Evolutionary conservation across 2,797 vertebrate species (phyloP).

Genomic region (Schizopygopsis pylzovi): DNA sequence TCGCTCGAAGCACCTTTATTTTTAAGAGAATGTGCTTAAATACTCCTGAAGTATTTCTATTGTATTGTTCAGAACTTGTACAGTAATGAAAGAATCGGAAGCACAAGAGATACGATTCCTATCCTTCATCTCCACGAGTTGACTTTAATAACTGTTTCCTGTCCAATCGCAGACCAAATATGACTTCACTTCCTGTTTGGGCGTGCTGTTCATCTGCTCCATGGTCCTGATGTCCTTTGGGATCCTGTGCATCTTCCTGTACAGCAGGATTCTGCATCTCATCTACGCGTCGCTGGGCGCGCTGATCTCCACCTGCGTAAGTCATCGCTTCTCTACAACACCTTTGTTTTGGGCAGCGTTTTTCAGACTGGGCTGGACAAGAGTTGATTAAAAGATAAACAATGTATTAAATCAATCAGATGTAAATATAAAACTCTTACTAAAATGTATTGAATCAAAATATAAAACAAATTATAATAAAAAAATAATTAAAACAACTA

Average conservation of each 20-base stretch:
- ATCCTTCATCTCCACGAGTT: background rate
- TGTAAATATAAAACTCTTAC: too few species aligned
- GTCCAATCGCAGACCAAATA: conserved; percentile 84
- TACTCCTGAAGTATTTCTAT: too few species aligned
- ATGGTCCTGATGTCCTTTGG: conserved; percentile 89
- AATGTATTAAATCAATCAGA: too few species aligned
- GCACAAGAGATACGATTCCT: too few species aligned
- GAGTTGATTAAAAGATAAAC: too few species aligned
- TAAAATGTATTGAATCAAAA: too few species aligned
- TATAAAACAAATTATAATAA: too few species aligned
- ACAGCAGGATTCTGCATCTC: conserved; percentile 87
- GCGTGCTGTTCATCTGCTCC: conserved; percentile 89
- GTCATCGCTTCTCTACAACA: conserved; percentile 51
- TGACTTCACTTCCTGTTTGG: conserved; percentile 93
- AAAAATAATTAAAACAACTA: too few species aligned
- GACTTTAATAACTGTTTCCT: background rate
- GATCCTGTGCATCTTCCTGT: conserved; percentile 92
- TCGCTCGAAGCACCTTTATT: too few species aligned
- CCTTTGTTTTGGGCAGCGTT: too few species aligned
- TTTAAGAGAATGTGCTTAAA: too few species aligned
- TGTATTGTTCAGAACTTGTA: background rate
- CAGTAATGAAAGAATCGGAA: background rate
- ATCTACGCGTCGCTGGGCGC: conserved; percentile 91
- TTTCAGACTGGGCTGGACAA: too few species aligned
- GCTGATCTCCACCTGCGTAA: conserved; percentile 92